Evolutionary conservation across 2,113 vertebrate genomes (phyloP), one percentile per base, ranked within the genome.

Genomic region (Oplegnathus fasciatus): DNA sequence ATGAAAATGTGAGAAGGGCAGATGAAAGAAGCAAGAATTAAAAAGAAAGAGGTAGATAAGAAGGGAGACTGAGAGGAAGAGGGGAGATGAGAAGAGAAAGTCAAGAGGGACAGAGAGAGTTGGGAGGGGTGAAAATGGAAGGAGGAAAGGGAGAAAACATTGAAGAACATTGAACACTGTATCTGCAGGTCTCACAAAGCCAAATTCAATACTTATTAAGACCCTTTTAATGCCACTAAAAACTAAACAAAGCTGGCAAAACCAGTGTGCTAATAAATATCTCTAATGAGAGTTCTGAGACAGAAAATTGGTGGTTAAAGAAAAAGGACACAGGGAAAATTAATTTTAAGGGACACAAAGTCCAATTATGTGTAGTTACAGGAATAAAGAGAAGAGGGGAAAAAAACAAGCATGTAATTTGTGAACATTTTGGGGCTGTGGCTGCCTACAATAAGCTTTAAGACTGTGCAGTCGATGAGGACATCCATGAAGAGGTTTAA

Each of bases 181-280:
- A 77, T 72, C 77, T 73, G 28, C 77, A 69, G n/a, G 60, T 40
- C 46, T 62, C 66, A 66, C 52, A 77, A 58, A 81, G 83, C 1
- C 62, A 32, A 37, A 69, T 55, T 34, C 64, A 54, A 8, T 22
- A 17, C 32, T 14, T 28, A 34, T 66, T 74, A n/a, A 54, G 40
- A 42, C 24, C 18, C 22, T 57, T 71, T 54, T 9, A 32, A 67
- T 46, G 44, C 24, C 0, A 9, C 26, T 24, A 17, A 55, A 66
- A 55, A 58, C 0, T 2, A 50, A 76, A 64, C 64, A 54, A 75
- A 75, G 55, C 74, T 14, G 50, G 3, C 22, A 46, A 18, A 66
- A 28, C 10, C 77, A 24, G 32, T 11, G 46, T 1, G 44, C 34
- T 37, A 58, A 57, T 60, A 57, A 44, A 7, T 20, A 64, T 64